Conservation (phyloP, 2,113 vertebrate genomes). For the Siniperca chuatsi region DNA sequence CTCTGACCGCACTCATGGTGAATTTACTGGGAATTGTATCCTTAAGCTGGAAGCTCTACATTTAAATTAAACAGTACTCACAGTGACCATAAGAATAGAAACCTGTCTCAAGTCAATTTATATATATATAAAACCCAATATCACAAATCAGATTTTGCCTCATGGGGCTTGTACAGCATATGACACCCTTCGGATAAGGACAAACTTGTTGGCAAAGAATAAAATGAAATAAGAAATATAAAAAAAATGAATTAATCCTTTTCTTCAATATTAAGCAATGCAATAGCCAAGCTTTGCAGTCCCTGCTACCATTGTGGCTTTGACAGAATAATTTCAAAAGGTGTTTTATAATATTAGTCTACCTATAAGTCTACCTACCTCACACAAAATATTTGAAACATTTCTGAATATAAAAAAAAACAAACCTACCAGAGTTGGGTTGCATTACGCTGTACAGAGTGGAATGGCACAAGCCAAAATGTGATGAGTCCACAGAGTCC, state of each 20-base stretch:
- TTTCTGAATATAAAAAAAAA: background rate
- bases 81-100: background rate
- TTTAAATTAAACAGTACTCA: background rate
- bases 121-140: too few relatives aligned
- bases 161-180: too few relatives aligned
- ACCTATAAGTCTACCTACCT: background rate
- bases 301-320: background rate
- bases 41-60: background rate
- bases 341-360: background rate
- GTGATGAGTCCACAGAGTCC: constrained; percentile 42
- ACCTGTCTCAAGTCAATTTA: background rate
- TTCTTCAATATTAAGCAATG: background rate
- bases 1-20: background rate
- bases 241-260: too few relatives aligned
- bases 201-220: too few relatives aligned
- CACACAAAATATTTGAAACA: background rate
- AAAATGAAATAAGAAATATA: too few relatives aligned
- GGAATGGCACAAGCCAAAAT: constrained; percentile 13
- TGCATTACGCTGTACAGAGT: background rate
- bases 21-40: background rate
- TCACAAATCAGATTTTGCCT: too few relatives aligned
- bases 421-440: background rate
- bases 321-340: background rate
- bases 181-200: too few relatives aligned
- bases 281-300: background rate